Percentiles rank a stretch among this genome's conserved stretches.
Conservation (phyloP, 2,888 invertebrate species). For the Hirtodrosophila alboralis region DNA sequence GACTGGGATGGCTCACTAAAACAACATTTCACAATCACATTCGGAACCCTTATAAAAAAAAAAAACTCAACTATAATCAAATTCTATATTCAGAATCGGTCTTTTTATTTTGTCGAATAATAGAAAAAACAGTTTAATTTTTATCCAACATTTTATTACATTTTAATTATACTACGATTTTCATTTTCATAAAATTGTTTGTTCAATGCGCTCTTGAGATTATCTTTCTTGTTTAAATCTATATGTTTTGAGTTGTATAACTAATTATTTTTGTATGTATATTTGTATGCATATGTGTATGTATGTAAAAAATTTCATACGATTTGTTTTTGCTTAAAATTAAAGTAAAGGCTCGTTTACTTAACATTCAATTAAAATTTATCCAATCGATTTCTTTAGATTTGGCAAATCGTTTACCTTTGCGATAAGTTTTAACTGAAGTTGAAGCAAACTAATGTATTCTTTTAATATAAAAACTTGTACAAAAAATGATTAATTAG, state of each 20-base stretch:
- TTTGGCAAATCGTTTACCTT: background rate
- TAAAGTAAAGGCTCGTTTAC: conserved; percentile 16
- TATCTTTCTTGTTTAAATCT: conserved; percentile 38
- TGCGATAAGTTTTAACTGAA: conserved; percentile 3
- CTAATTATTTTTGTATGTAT: conserved; percentile 56
- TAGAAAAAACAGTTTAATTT: conserved; percentile 36
- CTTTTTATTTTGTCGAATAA: background rate
- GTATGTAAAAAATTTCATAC: conserved; percentile 59
- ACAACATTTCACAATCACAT: no score
- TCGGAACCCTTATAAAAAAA: no score
- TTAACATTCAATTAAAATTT: conserved; percentile 13
- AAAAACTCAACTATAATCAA: no score
- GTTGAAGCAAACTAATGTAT: conserved; percentile 12
- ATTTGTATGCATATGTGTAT: conserved; percentile 51
- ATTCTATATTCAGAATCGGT: no score
- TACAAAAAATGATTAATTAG: conserved; percentile 29
- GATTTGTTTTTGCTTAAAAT: conserved; percentile 41
- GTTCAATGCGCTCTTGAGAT: conserved; percentile 68
- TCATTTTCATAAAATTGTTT: conserved; percentile 71
- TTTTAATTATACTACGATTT: conserved; percentile 64
- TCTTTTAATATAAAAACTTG: conserved; percentile 18
- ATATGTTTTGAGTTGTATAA: conserved; percentile 56
- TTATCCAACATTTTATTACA: conserved; percentile 73
- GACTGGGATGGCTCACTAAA: no score
- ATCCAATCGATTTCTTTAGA: conserved; percentile 1